Conservation (phyloP, 37 sponge, comb jelly and placozoan species). For the Geodia barretti region DNA sequence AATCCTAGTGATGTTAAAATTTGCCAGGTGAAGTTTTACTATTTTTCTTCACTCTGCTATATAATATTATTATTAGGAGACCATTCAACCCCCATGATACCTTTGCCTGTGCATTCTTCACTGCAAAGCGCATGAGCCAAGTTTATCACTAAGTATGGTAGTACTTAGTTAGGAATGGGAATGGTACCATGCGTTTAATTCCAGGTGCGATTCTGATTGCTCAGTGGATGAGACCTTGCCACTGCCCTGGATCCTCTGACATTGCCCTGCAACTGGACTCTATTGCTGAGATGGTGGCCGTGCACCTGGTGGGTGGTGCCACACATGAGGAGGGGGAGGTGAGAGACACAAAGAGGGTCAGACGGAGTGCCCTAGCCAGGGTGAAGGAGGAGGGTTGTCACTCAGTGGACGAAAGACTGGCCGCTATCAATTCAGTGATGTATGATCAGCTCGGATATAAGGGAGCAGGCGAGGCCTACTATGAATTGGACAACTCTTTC, state of each 20-base stretch:
- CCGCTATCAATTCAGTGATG: slow-evolving; percentile 39
- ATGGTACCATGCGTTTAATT: too few species aligned
- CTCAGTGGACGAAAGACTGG: neutral
- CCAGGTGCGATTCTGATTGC: slow-evolving; percentile 54
- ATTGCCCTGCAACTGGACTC: slow-evolving; percentile 22
- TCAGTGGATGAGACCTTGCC: slow-evolving; percentile 46
- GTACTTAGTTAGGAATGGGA: too few species aligned
- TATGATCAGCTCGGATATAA: slow-evolving; percentile 39
- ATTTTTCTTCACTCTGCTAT: too few species aligned
- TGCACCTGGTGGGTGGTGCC: neutral
- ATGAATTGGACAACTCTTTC: slow-evolving; percentile 34
- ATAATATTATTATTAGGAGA: too few species aligned
- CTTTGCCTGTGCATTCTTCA: too few species aligned
- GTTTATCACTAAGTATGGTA: too few species aligned
- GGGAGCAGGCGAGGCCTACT: slow-evolving; percentile 30
- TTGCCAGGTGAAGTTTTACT: too few species aligned
- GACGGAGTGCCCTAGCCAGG: neutral
- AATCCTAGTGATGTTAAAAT: too few species aligned
- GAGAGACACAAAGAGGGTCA: neutral
- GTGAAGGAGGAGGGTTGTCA: neutral
- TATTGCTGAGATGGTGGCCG: slow-evolving; percentile 37
- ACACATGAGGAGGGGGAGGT: neutral
- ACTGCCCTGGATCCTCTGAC: neutral
- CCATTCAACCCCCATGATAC: too few species aligned
- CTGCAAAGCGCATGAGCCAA: too few species aligned